Percentiles rank a stretch among this genome's conserved stretches.
Evolutionary conservation across 1,140 invertebrate species (phyloP).

Genomic region (Parasteatoda tepidariorum): DNA sequence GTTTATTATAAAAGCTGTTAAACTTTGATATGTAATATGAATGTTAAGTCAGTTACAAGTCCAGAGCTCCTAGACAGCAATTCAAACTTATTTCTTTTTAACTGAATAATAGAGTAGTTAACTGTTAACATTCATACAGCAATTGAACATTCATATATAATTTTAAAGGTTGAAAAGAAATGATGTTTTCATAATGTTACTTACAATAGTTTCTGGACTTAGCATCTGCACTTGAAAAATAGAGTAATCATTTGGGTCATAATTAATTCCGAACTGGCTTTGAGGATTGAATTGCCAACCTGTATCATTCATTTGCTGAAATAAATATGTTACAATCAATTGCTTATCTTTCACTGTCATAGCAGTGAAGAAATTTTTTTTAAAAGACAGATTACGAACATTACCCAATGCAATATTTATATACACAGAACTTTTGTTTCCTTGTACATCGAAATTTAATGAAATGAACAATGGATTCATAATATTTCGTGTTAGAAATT

Average conservation of each 20-base stretch:
- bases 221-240: conserved; percentile 84
- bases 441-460: too few species aligned
- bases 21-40: conserved; percentile 5
- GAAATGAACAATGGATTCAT: too few species aligned
- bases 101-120: background rate
- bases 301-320: conserved; percentile 73
- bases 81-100: background rate
- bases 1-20: conserved; percentile 20
- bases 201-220: conserved; percentile 80
- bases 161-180: background rate
- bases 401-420: too few species aligned
- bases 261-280: conserved; percentile 84
- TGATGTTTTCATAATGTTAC: conserved; percentile 54
- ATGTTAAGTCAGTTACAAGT: conserved; percentile 6
- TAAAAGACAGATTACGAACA: too few species aligned
- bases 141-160: background rate
- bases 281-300: conserved; percentile 78
- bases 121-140: conserved; percentile 26
- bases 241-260: conserved; percentile 79
- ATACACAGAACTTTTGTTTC: too few species aligned
- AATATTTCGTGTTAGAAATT: too few species aligned
- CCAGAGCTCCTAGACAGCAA: background rate
- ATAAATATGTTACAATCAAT: too few species aligned
- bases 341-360: too few species aligned
- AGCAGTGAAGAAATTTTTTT: too few species aligned